Conservation (phyloP, 2,113 vertebrate genomes). For the Podilymbus podiceps region DNA sequence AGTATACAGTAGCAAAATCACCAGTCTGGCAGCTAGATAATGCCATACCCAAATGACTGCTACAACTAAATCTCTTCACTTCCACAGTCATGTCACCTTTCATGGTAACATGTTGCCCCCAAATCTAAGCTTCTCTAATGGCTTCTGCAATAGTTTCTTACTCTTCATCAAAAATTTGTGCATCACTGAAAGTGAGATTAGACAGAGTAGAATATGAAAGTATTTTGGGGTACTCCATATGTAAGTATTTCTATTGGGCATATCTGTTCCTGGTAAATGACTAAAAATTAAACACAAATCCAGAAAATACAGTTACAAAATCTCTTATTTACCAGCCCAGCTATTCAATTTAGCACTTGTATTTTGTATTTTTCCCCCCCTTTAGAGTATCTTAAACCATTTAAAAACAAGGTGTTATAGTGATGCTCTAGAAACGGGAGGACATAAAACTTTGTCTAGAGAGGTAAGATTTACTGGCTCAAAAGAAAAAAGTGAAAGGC, state of each 20-base stretch:
- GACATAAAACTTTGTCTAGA: neutral
- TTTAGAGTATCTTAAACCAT: neutral
- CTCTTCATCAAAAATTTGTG: neutral
- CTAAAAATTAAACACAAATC: neutral
- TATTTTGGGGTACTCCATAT: neutral
- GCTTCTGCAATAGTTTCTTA: neutral
- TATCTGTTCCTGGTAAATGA: neutral
- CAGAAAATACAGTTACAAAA: neutral
- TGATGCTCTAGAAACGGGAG: neutral
- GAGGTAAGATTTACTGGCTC: neutral
- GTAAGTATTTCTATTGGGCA: neutral
- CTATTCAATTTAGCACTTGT: neutral
- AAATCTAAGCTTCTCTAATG: neutral
- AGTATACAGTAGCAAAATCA: neutral
- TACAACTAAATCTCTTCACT: neutral
- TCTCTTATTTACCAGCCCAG: neutral
- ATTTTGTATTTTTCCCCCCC: neutral
- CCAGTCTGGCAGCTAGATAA: neutral
- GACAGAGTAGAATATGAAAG: neutral
- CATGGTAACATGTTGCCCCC: fast-evolving
- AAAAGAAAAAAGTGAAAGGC: neutral
- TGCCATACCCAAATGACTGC: neutral
- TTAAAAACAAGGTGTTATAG: neutral
- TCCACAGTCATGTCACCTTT: neutral
- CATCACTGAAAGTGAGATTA: neutral